Evolutionary conservation across 2,888 invertebrate species (phyloP), one percentile per base, ranked within the genome.

Genomic region (Parthenolecanium corni): DNA sequence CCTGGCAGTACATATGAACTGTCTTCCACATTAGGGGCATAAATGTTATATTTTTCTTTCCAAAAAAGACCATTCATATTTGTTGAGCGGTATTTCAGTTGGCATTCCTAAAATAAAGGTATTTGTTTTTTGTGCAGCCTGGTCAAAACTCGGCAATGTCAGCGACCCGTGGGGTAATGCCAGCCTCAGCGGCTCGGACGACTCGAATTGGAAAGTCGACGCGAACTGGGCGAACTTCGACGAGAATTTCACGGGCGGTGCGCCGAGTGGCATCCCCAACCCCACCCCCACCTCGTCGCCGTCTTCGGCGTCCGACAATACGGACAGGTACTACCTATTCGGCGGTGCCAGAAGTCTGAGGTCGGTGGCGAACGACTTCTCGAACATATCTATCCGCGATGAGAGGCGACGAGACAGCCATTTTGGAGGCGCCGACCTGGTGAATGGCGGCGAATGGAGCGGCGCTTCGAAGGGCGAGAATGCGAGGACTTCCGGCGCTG

Each of bases 191-290:
- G 44, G 25, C 12, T 25, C 51, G 18, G 40, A 25, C 24, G 51
- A 51, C 3, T 24, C 23, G 38, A 53, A 54, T 16, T 52, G 53
- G 47, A 58, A 31, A 23, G 12, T 52, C 31, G 57, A 46, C 53
- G 57, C 65, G 31, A 58, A 58, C 47, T 65, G 65, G 65, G 66
- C 66, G 12, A 65, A 64, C 36, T 66, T 66, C 56, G 65, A 66
- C 46, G 65, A 65, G 18, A 62, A 49, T 52, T 65, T 66, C 56
- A 54, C 47, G 24, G 64, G 62, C 31, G 31, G 31, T 31, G 31
- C 31, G 5, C 4, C 31, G 9, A 31, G 12, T 49, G 21, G 6
- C 23, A 21, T 9, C 18, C 4, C 6, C 20, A 11, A 20, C 18
- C 3, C 18, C 4, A 6, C 16, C 18, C n/a, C n/a, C 3, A 5